Base-by-base conservation (phyloP, 2,797 vertebrate species). In the Gymnothorax javanicus region DNA sequence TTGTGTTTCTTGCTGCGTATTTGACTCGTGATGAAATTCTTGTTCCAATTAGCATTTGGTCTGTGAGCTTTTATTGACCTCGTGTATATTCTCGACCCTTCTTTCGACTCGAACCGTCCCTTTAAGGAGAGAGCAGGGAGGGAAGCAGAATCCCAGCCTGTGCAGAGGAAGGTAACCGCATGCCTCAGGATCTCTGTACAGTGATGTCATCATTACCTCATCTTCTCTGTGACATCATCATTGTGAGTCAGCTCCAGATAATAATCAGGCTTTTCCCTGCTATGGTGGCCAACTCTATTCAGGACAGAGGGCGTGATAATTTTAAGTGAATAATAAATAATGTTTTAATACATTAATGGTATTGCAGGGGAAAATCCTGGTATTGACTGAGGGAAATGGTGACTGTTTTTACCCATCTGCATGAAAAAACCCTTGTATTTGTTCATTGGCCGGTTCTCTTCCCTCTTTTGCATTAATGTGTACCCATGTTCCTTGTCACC, bases 71-170 rank as follows among this genome's bases (percentile, higher is more conserved):
- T 77, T 77, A 43, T 77, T 77, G 73, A 77, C 73, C 13, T 0
- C 20, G 13, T 77, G 73, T 52, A 23, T 17, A 33, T 15, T 8
- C 64, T n/a, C 60, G 4, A 13, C 12, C 2, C 60, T 11, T 13
- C 60, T 13, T 11, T 4, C 60, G 4, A 15, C 33, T 15, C 43
- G 23, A 33, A 56, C 60, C 27, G n/a, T 84, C 50, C 89, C 73
- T 58, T 85, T 84, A 88, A 96, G 96, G 96, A 96, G 90, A 94
- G 92, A 88, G 91, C 82, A 58, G 54, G 89, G 84, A 91, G 86
- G 85, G 92, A 92, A 85, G 87, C 87, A 79, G 91, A 92, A 86
- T 84, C 89, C 60, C 92, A 92, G 79, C 90, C 89, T 73, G 71
- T 89, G 27, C 90, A 91, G 84, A 92, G 86, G 84, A 92, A 91